These are phyloP conservation scores for Drepana arcuata DNA, from an alignment of 1,140 invertebrate species.

Conservation along the genomic window DNA sequence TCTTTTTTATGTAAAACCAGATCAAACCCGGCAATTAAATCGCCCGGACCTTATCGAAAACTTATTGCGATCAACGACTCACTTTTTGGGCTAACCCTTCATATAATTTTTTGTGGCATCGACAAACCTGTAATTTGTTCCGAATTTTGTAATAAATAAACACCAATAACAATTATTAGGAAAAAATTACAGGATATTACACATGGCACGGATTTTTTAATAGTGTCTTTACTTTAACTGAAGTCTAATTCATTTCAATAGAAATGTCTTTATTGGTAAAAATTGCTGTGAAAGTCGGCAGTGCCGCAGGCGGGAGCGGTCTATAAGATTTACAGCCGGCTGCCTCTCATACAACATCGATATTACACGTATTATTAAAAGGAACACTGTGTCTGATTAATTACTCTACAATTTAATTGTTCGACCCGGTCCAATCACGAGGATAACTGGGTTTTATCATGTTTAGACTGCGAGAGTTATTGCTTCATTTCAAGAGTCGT, in stretches of 20 bases:
- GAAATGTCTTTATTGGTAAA: constrained; percentile 64
- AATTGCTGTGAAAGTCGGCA: constrained; percentile 52
- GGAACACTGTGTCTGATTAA: constrained; percentile 50
- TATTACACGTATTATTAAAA: constrained; percentile 59
- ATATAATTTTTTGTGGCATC: constrained; percentile 57
- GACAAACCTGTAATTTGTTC: constrained; percentile 68
- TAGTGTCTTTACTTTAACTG: constrained; percentile 38
- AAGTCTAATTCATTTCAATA: constrained; percentile 43
- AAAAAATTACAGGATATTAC: constrained; percentile 71
- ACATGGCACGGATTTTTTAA: constrained; percentile 39
- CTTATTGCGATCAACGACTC: constrained; percentile 70
- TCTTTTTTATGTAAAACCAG: constrained; percentile 71
- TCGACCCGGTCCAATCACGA: constrained; percentile 34
- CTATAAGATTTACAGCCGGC: constrained; percentile 46
- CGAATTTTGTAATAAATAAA: constrained; percentile 69
- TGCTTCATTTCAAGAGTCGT: constrained; percentile 39
- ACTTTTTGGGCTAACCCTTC: constrained; percentile 69
- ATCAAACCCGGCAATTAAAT: constrained; percentile 71
- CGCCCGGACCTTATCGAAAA: constrained; percentile 68
- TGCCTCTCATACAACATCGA: constrained; percentile 35
- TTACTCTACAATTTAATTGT: constrained; percentile 45
- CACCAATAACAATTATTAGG: constrained; percentile 70
- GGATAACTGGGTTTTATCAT: constrained; percentile 39
- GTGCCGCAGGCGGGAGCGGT: constrained; percentile 38
- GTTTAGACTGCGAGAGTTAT: constrained; percentile 40